These are phyloP conservation scores for Eretmocerus hayati DNA, from an alignment of 2,888 invertebrate species.

Conservation along the genomic window DNA sequence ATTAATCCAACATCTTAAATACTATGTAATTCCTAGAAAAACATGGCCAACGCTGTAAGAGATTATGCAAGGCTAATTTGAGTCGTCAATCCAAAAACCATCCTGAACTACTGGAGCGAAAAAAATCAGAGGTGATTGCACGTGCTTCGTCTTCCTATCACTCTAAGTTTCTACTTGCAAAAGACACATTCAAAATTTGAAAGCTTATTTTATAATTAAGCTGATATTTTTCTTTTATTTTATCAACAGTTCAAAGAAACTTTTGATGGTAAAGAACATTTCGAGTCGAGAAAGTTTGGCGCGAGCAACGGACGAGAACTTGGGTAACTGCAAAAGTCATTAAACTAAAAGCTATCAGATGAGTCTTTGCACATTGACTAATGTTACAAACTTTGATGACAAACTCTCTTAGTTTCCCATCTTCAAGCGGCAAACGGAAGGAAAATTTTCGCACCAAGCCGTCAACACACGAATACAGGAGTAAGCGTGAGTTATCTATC, in stretches of 20 bases:
- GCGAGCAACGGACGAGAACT: conserved; percentile 22
- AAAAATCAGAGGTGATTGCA: too few relatives aligned
- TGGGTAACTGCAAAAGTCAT: conserved; percentile 32
- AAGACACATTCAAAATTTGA: too few relatives aligned
- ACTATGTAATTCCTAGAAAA: too few relatives aligned
- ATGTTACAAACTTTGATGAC: conserved; percentile 13
- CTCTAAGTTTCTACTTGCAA: too few relatives aligned
- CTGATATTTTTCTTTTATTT: too few relatives aligned
- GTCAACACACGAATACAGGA: background rate
- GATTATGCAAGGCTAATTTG: too few relatives aligned
- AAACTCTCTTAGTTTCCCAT: conserved; percentile 15
- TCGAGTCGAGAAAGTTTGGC: conserved; percentile 20
- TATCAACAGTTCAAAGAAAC: background rate
- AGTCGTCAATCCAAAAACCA: too few relatives aligned
- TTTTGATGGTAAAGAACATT: conserved; percentile 17
- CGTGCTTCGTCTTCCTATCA: too few relatives aligned
- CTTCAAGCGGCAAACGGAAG: background rate
- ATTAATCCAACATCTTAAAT: too few relatives aligned
- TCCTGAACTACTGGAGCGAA: too few relatives aligned
- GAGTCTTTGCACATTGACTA: conserved; percentile 9
- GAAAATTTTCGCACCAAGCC: background rate
- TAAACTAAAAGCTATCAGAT: conserved; percentile 10
- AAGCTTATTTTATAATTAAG: too few relatives aligned
- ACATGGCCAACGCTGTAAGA: too few relatives aligned
- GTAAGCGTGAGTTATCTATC: conserved; percentile 9